These are phyloP conservation scores for Myiotriccus ornatus DNA, from an alignment of 2,797 vertebrate genomes.

Conservation along the genomic window DNA sequence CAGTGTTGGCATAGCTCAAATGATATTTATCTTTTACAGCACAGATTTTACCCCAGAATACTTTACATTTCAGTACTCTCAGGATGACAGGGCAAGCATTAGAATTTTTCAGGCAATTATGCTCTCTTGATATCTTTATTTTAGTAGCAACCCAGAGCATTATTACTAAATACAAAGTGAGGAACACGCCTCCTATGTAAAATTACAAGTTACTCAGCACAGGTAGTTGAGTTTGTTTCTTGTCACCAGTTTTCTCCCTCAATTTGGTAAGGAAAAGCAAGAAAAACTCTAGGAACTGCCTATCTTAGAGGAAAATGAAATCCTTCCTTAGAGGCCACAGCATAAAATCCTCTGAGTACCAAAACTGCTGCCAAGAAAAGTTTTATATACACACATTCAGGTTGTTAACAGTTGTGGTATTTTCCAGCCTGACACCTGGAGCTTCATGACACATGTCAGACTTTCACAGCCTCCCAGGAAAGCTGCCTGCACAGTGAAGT, in stretches of 20 bases:
- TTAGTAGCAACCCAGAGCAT: neutral
- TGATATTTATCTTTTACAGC: neutral
- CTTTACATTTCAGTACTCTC: neutral
- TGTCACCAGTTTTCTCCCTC: neutral
- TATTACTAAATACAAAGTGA: neutral
- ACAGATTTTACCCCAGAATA: neutral
- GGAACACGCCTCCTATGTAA: neutral
- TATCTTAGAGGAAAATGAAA: slow-evolving; percentile 35
- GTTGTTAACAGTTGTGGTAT: neutral
- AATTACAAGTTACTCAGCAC: neutral
- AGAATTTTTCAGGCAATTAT: neutral
- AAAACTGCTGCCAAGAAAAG: neutral
- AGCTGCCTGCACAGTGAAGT: slow-evolving; percentile 1
- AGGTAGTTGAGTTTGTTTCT: neutral
- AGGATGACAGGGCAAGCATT: neutral
- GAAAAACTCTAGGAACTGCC: neutral
- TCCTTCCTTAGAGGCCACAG: neutral
- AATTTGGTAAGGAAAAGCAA: neutral
- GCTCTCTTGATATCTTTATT: neutral
- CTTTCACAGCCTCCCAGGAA: slow-evolving; percentile 30
- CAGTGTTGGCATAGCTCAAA: neutral
- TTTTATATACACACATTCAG: neutral
- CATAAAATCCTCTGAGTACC: neutral
- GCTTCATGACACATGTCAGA: neutral
- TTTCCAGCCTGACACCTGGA: slow-evolving; percentile 11